Base-by-base conservation (phyloP, 2,888 invertebrate species). In the Craniophora ligustri region DNA sequence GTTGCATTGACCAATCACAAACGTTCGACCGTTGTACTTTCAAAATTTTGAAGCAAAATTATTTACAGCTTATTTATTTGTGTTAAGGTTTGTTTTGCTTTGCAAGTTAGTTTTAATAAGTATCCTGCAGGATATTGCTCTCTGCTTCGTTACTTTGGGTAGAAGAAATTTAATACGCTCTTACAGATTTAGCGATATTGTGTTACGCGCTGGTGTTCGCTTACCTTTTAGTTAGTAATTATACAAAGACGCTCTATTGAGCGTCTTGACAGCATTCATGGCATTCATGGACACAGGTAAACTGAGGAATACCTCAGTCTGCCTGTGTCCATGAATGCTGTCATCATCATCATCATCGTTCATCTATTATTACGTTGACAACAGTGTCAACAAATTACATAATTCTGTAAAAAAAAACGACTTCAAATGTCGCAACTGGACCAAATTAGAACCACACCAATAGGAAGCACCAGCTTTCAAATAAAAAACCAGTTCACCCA, bases 21-120 rank as follows among this genome's bases (percentile, higher is more conserved):
- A 21, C 13, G 38, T 14, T 31, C 28, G 45, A 63, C 65, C 54
- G 68, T 62, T 66, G 34, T 26, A 41, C 51, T 61, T 63, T 55
- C 55, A 57, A 59, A 44, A 63, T 68, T 41, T 46, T 6, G 32
- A 41, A 30, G n/a, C 5, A 18, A 46, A 54, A n/a, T 10, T 1
- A 5, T 32, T 63, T 36, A 44, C 1, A 3, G 13, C 19, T 26
- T 45, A 23, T 8, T 13, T 2, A 41, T 54, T 13, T 11, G 2
- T 0, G 2, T 14, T 67, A 50, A 13, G 36, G 46, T 31, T 40
- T 4, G 8, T 42, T 35, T 49, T 42, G 8, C 11, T 11, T 36
- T 47, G 38, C n/a, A n/a, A n/a, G n/a, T n/a, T 10, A 5, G 8
- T 46, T 11, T 11, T 16, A 4, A 19, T 28, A 21, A 5, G 34